Base-by-base conservation (phyloP, 2,888 invertebrate species). In the Nemotelus pantherinus region DNA sequence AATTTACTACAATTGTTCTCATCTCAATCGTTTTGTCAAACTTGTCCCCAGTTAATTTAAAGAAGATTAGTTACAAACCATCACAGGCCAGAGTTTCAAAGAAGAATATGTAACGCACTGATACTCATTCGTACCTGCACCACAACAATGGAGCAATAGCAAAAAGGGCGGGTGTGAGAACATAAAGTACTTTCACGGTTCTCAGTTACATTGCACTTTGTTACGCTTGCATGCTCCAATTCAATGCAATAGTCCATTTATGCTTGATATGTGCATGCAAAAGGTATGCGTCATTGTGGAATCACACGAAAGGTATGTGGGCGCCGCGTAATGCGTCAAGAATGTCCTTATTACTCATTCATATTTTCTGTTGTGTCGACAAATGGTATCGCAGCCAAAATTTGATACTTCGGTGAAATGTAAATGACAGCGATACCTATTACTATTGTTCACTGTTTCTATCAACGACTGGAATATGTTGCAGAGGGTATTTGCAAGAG, bases 1-100 rank as follows among this genome's bases (percentile, higher is more conserved):
- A 25, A 25, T 25, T 25, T 25, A 25, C 25, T 25, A 25, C 25
- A 25, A 25, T 25, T 25, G 25, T 25, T 25, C 25, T 25, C 25
- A 25, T 25, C 44, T 5, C 25, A 68, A 68, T 68, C 67, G 44
- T 43, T 70, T 70, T 70, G 53, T 55, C 43, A 43, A 39, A 68
- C 50, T 50, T 50, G 68, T 50, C 68, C 43, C 9, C 70, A 71
- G 70, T 71, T 71, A 71, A 71, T 71, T 71, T 71, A n/a, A 44
- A 44, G 65, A 44, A 65, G 44, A 41, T 57, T 57, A 71, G 57
- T 57, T 71, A 71, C 57, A 44, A 71, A 71, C 70, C 50, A 25
- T 50, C 48, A 25, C 9, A 5, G 25, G 25, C 25, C 25, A 25
- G 25, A 25, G 25, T 25, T 25, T 25, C 25, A 25, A 25, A 25